phyloP scores from a whole-genome alignment of 2,797 vertebrate species.

The Syngnathus acus region DNA sequence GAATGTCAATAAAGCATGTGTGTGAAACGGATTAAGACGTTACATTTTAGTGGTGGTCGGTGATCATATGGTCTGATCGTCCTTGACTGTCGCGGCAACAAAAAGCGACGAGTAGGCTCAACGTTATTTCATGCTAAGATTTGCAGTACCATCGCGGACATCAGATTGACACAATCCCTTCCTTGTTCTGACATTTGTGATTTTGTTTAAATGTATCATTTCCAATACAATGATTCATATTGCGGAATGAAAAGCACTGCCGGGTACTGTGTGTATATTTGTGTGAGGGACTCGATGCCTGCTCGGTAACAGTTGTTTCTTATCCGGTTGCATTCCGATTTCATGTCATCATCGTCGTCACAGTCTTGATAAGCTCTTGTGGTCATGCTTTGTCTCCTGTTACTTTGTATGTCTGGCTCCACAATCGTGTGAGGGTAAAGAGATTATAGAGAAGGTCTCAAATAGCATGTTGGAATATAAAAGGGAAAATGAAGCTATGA shows the following conservation, averaged over 20 bases:
- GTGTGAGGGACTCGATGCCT: constrained; percentile 16
- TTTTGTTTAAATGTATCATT: not conserved
- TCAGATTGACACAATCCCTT: not conserved
- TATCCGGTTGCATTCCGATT: constrained; percentile 54
- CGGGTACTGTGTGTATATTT: not conserved
- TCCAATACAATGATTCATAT: not conserved
- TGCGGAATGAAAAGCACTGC: not conserved
- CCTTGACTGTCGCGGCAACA: too few relatives aligned
- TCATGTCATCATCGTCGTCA: constrained; percentile 30
- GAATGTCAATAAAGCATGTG: constrained; percentile 3
- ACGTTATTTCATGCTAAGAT: not conserved
- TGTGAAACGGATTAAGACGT: not conserved
- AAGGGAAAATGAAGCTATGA: not conserved
- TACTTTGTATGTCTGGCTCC: constrained; percentile 6
- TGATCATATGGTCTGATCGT: not conserved
- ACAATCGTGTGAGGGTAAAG: not conserved
- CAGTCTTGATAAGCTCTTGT: constrained; percentile 28
- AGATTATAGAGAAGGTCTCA: not conserved
- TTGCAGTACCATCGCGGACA: not conserved
- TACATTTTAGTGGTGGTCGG: not conserved
- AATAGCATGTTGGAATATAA: constrained; percentile 1
- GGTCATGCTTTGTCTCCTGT: constrained; percentile 27
- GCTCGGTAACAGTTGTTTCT: constrained; percentile 43
- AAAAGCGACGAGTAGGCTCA: not conserved
- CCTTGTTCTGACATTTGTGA: not conserved